Conservation (phyloP, 2,797 vertebrate genomes). For the Erpetoichthys calabaricus region DNA sequence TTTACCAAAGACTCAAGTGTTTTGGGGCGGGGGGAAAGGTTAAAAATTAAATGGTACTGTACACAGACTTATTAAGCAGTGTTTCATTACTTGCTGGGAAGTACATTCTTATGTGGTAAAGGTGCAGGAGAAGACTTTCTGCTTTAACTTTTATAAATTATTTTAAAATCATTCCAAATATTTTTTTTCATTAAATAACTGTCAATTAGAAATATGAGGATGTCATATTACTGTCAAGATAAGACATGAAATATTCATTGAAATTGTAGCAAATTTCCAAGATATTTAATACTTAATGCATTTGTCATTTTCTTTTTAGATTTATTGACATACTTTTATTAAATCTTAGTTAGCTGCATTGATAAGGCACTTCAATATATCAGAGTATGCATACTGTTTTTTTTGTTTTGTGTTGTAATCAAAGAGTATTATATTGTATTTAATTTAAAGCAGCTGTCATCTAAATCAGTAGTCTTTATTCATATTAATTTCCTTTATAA, state of each 20-base stretch:
- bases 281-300: constrained; percentile 71
- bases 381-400: constrained; percentile 20
- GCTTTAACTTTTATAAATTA: constrained; percentile 11
- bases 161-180: constrained; percentile 13
- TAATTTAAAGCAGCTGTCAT: constrained; percentile 5
- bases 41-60: too few species aligned
- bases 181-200: constrained; percentile 66
- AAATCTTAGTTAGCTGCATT: constrained; percentile 63
- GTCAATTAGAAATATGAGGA: constrained; percentile 76
- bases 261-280: constrained; percentile 60
- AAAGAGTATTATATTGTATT: constrained; percentile 9
- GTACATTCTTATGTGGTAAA: too few species aligned
- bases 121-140: too few species aligned
- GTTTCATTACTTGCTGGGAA: too few species aligned
- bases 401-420: constrained; percentile 13
- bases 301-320: constrained; percentile 63
- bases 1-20: too few species aligned
- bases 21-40: too few species aligned
- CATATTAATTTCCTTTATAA: constrained; percentile 6
- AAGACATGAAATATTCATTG: constrained; percentile 73
- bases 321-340: constrained; percentile 72
- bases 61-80: too few species aligned
- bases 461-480: not conserved
- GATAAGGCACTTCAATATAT: constrained; percentile 17
- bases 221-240: constrained; percentile 75